Percentiles rank a stretch among this genome's conserved stretches.
These are phyloP conservation scores for Allophyes oxyacanthae DNA, from an alignment of 2,888 invertebrate genomes.

Conservation along the genomic window DNA sequence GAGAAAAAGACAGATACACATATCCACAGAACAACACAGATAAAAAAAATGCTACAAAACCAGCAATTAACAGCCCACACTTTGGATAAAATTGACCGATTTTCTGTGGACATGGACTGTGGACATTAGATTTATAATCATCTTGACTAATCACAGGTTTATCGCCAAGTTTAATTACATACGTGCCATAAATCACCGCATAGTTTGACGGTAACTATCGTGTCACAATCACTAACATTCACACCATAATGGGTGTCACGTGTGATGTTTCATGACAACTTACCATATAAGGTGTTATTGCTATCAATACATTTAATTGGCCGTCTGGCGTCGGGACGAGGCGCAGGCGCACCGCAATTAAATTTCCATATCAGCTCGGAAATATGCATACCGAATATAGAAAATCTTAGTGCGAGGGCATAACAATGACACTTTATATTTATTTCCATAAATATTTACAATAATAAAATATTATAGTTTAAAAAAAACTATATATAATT, in stretches of 20 bases:
- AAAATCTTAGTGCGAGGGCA: slow-evolving; percentile 43
- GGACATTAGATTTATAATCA: slow-evolving; percentile 15
- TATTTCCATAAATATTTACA: too few relatives aligned
- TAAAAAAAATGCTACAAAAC: slow-evolving; percentile 33
- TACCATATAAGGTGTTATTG: slow-evolving; percentile 69
- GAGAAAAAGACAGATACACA: too few relatives aligned
- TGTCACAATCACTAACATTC: slow-evolving; percentile 53
- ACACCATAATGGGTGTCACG: slow-evolving; percentile 65
- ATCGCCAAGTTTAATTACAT: slow-evolving; percentile 27
- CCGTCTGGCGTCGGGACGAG: slow-evolving; percentile 55
- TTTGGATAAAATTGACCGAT: slow-evolving; percentile 39
- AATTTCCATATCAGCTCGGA: slow-evolving; percentile 68
- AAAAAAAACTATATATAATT: too few relatives aligned
- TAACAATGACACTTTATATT: slow-evolving; percentile 48
- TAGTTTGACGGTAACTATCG: slow-evolving; percentile 32
- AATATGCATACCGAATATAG: slow-evolving; percentile 61
- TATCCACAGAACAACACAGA: too few relatives aligned
- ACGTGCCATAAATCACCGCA: slow-evolving; percentile 39
- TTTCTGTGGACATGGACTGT: slow-evolving; percentile 26
- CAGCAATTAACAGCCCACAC: slow-evolving; percentile 34
- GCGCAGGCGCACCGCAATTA: slow-evolving; percentile 61
- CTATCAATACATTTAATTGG: slow-evolving; percentile 77
- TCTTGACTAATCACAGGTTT: slow-evolving; percentile 23
- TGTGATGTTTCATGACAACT: slow-evolving; percentile 63
- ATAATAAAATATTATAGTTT: too few relatives aligned